Evolutionary conservation across 2,888 invertebrate species (phyloP), one percentile per base, ranked within the genome.

Genomic region (Aquatica leii): DNA sequence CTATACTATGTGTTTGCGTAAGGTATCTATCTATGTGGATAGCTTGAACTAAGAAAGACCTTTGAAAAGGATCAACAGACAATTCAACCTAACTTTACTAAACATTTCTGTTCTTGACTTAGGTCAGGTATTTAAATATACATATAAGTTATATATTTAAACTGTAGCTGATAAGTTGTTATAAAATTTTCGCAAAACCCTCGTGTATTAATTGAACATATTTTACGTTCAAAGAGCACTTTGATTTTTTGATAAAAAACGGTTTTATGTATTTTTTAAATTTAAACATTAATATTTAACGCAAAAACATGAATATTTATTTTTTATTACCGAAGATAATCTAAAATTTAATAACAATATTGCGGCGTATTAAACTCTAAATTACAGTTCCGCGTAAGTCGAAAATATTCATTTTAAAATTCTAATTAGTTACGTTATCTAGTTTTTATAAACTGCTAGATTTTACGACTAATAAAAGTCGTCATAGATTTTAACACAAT

Each of bases 291-390:
- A 60, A 60, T 54, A 54, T 54, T 40, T 54, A 41, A 59, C 52
- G 46, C 48, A 59, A 55, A 49, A 60, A 50, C 54, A 54, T 60
- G 54, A 60, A 60, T 62, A 58, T 62, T 62, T 62, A 62, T 62
- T 62, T 62, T 62, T 62, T 57, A 58, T 62, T 62, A 57, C 31
- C 48, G 17, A 46, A 61, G 31, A 49, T 53, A 62, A 58, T 53
- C 58, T n/a, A n/a, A 58, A 58, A 53, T 53, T 49, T 62, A 54
- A 60, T 49, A 60, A 49, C 55, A 21, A 60, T 17, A 54, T 49
- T 50, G 40, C 41, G 31, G 40, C 54, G 54, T 49, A 17, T 54
- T 49, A 60, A 60, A 60, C 54, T 60, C 24, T 37, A 41, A 53
- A 59, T 55, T 54, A 60, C 49, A 35, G 59, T 21, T 20, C 20